A percentile compares a stretch with the other conserved stretches of the same genome.
Conservation (phyloP, 2,888 invertebrate species). For the Ophion ventricosus region DNA sequence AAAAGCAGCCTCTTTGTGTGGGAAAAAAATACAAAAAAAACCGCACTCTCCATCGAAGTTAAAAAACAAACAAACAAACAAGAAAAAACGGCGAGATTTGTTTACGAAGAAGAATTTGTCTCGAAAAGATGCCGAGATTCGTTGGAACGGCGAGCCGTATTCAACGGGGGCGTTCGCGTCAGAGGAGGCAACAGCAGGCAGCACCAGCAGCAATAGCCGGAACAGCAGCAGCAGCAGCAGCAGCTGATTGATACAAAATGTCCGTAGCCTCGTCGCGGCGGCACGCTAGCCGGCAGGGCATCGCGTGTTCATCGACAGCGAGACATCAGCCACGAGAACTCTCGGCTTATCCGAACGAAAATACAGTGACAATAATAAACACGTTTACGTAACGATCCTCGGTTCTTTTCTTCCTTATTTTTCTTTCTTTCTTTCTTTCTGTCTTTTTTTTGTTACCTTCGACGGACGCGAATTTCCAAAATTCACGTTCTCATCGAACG, state of each 20-base stretch:
- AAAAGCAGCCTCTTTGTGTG: background rate
- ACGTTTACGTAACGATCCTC: conserved; percentile 8
- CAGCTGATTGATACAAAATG: conserved; percentile 68
- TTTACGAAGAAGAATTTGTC: background rate
- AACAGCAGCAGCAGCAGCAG: conserved; percentile 62
- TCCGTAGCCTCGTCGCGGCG: conserved; percentile 59
- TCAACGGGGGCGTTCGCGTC: conserved; percentile 52
- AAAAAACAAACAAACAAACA: no score
- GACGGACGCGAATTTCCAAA: background rate
- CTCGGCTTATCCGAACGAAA: conserved; percentile 48
- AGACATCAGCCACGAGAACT: conserved; percentile 58
- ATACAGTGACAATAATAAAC: conserved; percentile 30
- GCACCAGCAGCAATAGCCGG: conserved; percentile 65
- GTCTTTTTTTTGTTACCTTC: background rate
- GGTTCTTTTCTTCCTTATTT: no score
- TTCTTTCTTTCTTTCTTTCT: no score
- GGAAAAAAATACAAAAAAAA: background rate
- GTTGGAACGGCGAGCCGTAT: conserved; percentile 25
- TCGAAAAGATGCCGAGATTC: conserved; percentile 9
- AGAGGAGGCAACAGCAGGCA: conserved; percentile 41
- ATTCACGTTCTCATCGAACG: background rate
- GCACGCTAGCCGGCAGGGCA: conserved; percentile 67
- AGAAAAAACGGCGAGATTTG: background rate
- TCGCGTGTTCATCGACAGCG: conserved; percentile 56
- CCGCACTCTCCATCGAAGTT: background rate